A percentile compares a stretch with the other conserved stretches of the same genome.
Conservation (phyloP, 2,113 vertebrate genomes). For the Electrona antarctica region DNA sequence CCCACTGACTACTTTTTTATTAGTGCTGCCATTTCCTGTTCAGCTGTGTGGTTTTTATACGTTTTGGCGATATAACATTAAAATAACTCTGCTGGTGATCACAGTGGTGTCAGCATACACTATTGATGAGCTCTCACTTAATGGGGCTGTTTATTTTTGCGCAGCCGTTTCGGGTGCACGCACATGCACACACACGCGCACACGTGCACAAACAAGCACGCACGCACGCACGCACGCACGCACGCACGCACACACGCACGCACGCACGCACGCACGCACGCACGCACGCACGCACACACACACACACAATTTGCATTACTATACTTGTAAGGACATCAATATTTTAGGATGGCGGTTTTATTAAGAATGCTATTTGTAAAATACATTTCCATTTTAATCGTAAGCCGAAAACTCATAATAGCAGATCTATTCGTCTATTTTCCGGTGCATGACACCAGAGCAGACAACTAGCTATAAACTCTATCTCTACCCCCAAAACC, state of each 20-base stretch:
- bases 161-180: background rate
- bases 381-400: too few species aligned
- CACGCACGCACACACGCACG: background rate
- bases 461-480: too few species aligned
- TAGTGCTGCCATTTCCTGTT: background rate
- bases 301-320: slow-evolving; percentile 5
- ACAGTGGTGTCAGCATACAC: slow-evolving; percentile 7
- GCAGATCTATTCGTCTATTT: too few species aligned
- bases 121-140: slow-evolving; percentile 28
- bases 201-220: background rate
- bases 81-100: background rate
- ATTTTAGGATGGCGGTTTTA: too few species aligned
- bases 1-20: background rate
- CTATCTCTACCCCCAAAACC: too few species aligned
- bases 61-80: background rate
- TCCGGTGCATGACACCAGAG: too few species aligned
- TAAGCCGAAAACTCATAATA: too few species aligned
- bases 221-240: slow-evolving; percentile 2
- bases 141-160: slow-evolving; percentile 7
- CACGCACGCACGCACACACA: slow-evolving; percentile 13
- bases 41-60: background rate
- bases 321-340: too few species aligned
- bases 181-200: slow-evolving; percentile 1
- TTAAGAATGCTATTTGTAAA: too few species aligned
- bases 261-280: slow-evolving; percentile 9